Evolutionary conservation across 2,113 vertebrate species (phyloP).

Genomic region (Mungos mungo): DNA sequence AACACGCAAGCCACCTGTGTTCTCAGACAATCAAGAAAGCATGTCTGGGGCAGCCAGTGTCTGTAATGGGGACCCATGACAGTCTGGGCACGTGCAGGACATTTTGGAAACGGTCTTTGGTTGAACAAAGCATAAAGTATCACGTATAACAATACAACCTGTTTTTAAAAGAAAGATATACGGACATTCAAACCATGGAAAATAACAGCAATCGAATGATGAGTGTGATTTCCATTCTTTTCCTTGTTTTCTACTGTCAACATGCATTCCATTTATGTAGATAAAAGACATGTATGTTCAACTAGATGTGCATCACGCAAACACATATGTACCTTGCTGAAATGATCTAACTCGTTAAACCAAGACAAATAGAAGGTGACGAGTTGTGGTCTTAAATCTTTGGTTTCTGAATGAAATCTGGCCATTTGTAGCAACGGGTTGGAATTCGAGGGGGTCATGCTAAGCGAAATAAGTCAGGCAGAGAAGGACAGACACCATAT

Average conservation of each 20-base stretch:
- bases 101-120: background rate
- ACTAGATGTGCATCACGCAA: rapidly evolving
- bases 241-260: background rate
- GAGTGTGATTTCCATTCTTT: background rate
- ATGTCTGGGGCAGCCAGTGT: background rate
- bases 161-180: background rate
- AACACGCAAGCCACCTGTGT: background rate
- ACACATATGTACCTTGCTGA: rapidly evolving
- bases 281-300: background rate
- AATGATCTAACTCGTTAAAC: rapidly evolving
- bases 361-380: background rate
- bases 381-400: background rate
- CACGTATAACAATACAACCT: background rate
- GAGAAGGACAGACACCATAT: no score
- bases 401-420: background rate
- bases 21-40: background rate
- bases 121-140: background rate
- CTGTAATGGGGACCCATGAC: background rate
- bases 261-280: background rate
- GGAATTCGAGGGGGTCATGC: no score
- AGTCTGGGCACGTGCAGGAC: background rate
- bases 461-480: no score
- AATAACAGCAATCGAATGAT: background rate
- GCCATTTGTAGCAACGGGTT: no score
- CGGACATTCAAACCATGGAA: background rate